A percentile compares a stretch with the other conserved stretches of the same genome.
These are phyloP conservation scores for Babyrousa celebensis DNA, from an alignment of 2,797 vertebrate species.

Conservation along the genomic window DNA sequence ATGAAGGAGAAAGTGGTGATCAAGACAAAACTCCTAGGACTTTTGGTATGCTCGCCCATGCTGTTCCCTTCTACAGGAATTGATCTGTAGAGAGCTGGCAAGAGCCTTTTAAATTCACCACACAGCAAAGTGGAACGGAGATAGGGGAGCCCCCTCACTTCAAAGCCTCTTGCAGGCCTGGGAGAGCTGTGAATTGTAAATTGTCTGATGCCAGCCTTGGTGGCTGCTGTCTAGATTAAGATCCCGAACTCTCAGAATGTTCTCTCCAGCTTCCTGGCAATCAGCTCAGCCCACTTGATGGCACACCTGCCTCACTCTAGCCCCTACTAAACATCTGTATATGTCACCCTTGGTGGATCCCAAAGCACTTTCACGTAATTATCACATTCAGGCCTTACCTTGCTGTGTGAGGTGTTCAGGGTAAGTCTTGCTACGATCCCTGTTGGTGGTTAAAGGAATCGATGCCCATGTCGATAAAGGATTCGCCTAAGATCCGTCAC, in stretches of 20 bases:
- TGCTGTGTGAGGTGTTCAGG: neutral
- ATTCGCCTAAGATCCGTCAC: neutral
- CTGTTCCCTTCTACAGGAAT: neutral
- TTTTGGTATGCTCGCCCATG: neutral
- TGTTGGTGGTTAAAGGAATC: neutral
- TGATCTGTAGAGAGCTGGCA: neutral
- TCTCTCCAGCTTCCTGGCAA: conserved; percentile 46
- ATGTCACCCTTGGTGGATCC: neutral
- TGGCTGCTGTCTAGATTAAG: neutral
- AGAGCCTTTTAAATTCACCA: conserved; percentile 34
- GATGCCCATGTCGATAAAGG: neutral
- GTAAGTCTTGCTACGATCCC: neutral
- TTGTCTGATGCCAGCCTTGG: neutral
- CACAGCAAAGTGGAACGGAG: neutral
- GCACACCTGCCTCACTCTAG: neutral
- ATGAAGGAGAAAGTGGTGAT: neutral
- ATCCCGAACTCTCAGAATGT: conserved; percentile 12
- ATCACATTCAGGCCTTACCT: neutral
- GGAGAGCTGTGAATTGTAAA: conserved; percentile 15
- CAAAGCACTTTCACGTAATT: neutral
- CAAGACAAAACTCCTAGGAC: neutral
- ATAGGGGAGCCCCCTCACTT: conserved; percentile 25
- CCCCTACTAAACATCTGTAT: neutral
- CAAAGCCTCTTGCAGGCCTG: conserved; percentile 44
- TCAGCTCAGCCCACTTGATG: conserved; percentile 45